Evolutionary conservation across 1,140 invertebrate genomes (phyloP).

Genomic region (Formica selysi): DNA sequence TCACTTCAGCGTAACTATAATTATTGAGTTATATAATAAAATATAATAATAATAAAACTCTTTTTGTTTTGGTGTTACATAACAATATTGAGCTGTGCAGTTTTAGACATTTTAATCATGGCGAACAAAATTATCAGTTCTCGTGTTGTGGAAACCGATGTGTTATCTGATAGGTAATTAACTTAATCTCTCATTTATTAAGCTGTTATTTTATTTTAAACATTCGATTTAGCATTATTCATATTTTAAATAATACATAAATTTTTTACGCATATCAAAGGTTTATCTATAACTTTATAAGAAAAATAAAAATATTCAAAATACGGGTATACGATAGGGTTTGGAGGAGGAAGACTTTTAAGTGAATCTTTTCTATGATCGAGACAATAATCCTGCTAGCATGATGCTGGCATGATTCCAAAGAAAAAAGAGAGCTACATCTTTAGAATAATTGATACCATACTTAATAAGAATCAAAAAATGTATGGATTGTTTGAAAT

Average conservation of each 20-base stretch:
- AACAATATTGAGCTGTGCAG: not conserved
- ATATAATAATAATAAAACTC: conserved; percentile 33
- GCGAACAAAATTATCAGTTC: not conserved
- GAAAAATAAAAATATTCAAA: conserved; percentile 27
- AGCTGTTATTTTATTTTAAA: conserved; percentile 37
- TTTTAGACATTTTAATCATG: not conserved
- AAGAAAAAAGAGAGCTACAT: not conserved
- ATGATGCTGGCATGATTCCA: not conserved
- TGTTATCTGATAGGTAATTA: not conserved
- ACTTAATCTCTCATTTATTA: conserved; percentile 33
- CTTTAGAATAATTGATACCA: not conserved
- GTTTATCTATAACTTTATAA: conserved; percentile 10
- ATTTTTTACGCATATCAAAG: not conserved
- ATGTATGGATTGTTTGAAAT: not conserved
- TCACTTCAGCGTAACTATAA: not conserved
- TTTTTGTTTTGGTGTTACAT: not conserved
- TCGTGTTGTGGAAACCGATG: not conserved
- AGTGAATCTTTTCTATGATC: not conserved
- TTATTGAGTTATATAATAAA: conserved; percentile 8
- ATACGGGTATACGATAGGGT: not conserved
- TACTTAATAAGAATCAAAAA: not conserved
- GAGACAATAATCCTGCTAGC: not conserved
- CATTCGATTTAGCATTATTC: conserved; percentile 27
- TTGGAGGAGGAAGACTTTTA: conserved; percentile 21
- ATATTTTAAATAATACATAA: not conserved